Conservation (phyloP, 2,888 invertebrate species). For the Nomada lathburiana region DNA sequence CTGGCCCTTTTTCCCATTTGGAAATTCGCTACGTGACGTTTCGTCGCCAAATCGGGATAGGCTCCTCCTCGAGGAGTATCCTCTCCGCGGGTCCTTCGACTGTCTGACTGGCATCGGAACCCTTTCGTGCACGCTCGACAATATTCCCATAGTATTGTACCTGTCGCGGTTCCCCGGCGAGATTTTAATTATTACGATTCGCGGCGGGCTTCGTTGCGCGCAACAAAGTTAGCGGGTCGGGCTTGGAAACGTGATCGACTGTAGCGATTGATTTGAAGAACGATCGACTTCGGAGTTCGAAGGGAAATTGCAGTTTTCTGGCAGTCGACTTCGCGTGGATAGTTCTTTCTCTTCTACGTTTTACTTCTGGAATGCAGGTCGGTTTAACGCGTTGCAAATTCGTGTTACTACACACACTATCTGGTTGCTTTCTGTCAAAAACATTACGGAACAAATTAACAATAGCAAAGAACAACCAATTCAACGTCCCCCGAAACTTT, state of each 20-base stretch:
- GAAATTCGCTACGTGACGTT: conserved; percentile 51
- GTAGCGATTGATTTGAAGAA: neutral
- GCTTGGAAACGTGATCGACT: neutral
- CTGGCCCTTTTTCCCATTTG: conserved; percentile 44
- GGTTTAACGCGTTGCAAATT: too few relatives aligned
- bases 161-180: conserved; percentile 26
- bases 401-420: too few relatives aligned
- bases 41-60: conserved; percentile 31
- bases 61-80: conserved; percentile 9
- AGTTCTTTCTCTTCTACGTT: too few relatives aligned
- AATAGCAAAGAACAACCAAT: too few relatives aligned
- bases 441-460: too few relatives aligned
- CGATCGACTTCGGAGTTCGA: neutral
- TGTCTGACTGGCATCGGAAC: conserved; percentile 44
- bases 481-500: too few relatives aligned
- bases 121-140: conserved; percentile 33
- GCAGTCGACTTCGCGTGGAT: neutral
- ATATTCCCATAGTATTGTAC: conserved; percentile 35
- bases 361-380: too few relatives aligned
- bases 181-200: conserved; percentile 46
- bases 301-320: neutral
- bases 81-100: neutral
- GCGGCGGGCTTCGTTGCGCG: neutral
- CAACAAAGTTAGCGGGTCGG: too few relatives aligned
- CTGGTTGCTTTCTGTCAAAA: too few relatives aligned